A percentile compares a stretch with the other conserved stretches of the same genome.
Conservation (phyloP, 2,888 invertebrate species). For the Eucera pruinosa region DNA sequence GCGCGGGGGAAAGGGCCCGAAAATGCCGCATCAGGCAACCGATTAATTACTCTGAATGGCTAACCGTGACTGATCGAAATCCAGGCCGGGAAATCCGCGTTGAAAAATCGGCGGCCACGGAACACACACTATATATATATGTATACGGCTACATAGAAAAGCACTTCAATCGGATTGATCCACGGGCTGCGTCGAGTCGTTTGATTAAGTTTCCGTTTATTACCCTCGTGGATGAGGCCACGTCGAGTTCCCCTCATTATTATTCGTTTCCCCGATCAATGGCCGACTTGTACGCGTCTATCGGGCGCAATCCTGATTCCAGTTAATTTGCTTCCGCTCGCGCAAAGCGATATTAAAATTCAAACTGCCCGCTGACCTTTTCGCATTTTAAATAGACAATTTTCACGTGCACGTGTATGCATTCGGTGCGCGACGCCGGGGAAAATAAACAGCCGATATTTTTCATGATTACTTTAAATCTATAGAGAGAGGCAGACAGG, state of each 20-base stretch:
- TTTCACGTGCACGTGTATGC: background rate
- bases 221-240: conserved; percentile 34
- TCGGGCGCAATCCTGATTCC: conserved; percentile 10
- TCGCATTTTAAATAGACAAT: conserved; percentile 14
- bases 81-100: conserved; percentile 44
- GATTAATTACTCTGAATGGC: conserved; percentile 61
- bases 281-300: conserved; percentile 35
- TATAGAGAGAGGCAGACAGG: too few species aligned
- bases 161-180: conserved; percentile 73
- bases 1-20: background rate
- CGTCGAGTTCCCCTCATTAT: conserved; percentile 39
- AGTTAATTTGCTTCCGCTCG: conserved; percentile 10
- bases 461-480: too few species aligned
- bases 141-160: conserved; percentile 75
- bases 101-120: conserved; percentile 62
- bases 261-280: conserved; percentile 40
- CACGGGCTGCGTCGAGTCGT: conserved; percentile 53
- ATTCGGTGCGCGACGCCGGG: too few species aligned
- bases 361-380: background rate
- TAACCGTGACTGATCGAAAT: conserved; percentile 49
- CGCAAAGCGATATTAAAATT: conserved; percentile 36
- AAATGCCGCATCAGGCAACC: conserved; percentile 44
- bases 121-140: too few species aligned
- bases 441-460: too few species aligned
- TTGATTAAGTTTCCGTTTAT: conserved; percentile 64